Percentiles rank a stretch among this genome's conserved stretches.
phyloP scores from a whole-genome alignment of 2,888 invertebrate species.

The Aphidoletes aphidimyza region DNA sequence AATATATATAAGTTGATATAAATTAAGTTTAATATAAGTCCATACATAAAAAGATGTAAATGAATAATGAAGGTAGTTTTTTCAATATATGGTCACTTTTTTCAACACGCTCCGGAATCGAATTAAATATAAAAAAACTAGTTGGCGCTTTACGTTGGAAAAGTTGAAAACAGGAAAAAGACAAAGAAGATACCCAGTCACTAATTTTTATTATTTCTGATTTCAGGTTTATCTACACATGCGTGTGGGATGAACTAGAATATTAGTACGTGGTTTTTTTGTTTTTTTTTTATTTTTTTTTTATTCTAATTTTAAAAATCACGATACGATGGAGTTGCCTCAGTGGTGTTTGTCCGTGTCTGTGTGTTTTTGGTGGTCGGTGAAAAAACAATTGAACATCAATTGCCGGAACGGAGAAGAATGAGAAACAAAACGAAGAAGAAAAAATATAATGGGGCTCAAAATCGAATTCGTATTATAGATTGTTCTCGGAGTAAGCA shows the following conservation, averaged over 20 bases:
- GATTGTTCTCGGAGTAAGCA: background rate
- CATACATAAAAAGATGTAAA: too few species aligned
- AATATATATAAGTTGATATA: too few species aligned
- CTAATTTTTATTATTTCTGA: too few species aligned
- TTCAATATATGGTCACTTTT: slow-evolving; percentile 10
- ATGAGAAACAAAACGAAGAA: background rate
- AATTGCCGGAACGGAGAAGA: too few species aligned
- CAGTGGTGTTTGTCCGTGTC: background rate
- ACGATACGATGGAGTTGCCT: too few species aligned
- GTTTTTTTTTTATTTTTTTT: too few species aligned
- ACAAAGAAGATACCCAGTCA: too few species aligned
- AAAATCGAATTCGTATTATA: slow-evolving; percentile 15
- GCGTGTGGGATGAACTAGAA: background rate
- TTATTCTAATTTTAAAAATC: background rate
- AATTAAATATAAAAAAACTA: too few species aligned
- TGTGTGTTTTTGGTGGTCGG: background rate
- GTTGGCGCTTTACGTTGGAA: background rate
- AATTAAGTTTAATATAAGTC: too few species aligned
- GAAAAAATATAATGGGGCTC: too few species aligned
- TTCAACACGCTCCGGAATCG: background rate
- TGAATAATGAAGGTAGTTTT: background rate
- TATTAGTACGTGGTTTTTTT: too few species aligned
- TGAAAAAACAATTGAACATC: too few species aligned
- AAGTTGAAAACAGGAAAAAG: slow-evolving; percentile 32
- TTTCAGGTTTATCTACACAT: slow-evolving; percentile 20